Evolutionary conservation across 2,797 vertebrate species (phyloP).

Genomic region (Myoxocephalus aenaeus): DNA sequence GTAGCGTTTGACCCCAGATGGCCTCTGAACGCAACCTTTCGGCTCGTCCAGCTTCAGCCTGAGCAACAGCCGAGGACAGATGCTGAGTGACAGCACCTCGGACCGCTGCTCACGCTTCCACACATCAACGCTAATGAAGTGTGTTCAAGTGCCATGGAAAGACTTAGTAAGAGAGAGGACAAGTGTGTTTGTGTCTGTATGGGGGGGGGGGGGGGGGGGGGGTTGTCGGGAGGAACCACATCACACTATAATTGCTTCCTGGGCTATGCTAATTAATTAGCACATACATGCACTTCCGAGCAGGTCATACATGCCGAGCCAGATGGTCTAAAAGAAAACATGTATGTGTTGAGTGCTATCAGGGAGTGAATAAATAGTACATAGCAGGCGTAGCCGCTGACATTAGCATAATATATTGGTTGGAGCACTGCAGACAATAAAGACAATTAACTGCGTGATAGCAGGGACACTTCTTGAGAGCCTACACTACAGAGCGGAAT

Average conservation of each 20-base stretch:
- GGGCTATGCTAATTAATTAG: constrained; percentile 86
- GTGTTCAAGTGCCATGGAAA: constrained; percentile 77
- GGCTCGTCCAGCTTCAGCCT: constrained; percentile 29
- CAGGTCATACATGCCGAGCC: constrained; percentile 78
- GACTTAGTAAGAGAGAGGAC: constrained; percentile 34
- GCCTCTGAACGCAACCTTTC: constrained; percentile 21
- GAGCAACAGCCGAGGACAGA: constrained; percentile 50
- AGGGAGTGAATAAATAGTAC: constrained; percentile 67
- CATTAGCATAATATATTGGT: constrained; percentile 80
- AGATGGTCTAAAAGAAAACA: constrained; percentile 80
- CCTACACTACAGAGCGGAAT: constrained; percentile 48
- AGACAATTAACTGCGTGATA: constrained; percentile 75
- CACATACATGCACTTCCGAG: constrained; percentile 80
- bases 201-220: background rate
- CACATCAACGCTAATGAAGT: constrained; percentile 83
- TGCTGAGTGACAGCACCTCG: constrained; percentile 63
- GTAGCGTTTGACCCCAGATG: constrained; percentile 45
- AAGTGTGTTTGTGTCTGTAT: constrained; percentile 15
- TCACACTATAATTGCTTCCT: constrained; percentile 82
- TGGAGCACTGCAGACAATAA: constrained; percentile 74
- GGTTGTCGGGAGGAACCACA: constrained; percentile 51
- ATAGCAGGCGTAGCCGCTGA: constrained; percentile 59
- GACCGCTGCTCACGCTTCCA: constrained; percentile 62
- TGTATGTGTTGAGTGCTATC: constrained; percentile 71
- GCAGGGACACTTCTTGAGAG: constrained; percentile 67